These are phyloP conservation scores for Pterocles burchelli DNA, from an alignment of 2,113 vertebrate species.

Conservation along the genomic window DNA sequence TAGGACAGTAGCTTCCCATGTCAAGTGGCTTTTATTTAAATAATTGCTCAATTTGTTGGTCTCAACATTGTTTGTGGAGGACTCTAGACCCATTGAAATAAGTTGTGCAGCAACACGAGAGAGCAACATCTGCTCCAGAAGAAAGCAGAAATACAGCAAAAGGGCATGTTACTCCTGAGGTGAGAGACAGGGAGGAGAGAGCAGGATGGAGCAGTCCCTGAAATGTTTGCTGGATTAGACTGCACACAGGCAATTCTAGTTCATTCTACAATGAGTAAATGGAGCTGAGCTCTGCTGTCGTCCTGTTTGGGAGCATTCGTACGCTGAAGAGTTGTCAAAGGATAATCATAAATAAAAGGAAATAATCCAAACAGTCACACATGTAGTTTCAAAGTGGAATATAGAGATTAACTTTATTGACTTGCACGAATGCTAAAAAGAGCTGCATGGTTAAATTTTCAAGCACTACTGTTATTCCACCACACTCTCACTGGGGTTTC, in stretches of 20 bases:
- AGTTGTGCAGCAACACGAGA: fast-evolving
- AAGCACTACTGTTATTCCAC: background rate
- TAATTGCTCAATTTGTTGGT: background rate
- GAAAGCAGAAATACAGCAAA: background rate
- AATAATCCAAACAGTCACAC: background rate
- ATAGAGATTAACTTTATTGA: background rate
- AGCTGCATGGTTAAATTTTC: background rate
- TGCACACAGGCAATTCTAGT: background rate
- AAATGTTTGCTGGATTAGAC: background rate
- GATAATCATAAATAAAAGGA: background rate
- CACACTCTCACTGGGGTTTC: background rate
- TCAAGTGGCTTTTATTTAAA: background rate
- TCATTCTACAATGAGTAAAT: background rate
- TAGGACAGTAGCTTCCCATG: background rate
- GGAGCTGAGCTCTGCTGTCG: background rate
- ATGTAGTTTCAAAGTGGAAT: background rate
- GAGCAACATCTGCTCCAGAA: background rate
- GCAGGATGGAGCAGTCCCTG: background rate
- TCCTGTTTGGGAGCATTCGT: background rate
- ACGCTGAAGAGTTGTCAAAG: background rate
- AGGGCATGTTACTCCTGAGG: background rate
- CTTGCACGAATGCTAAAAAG: background rate
- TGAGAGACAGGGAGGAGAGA: background rate
- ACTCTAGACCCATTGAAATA: background rate
- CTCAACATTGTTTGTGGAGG: background rate